Conservation (phyloP, 2,797 vertebrate species). For the Glyptemys insculpta region DNA sequence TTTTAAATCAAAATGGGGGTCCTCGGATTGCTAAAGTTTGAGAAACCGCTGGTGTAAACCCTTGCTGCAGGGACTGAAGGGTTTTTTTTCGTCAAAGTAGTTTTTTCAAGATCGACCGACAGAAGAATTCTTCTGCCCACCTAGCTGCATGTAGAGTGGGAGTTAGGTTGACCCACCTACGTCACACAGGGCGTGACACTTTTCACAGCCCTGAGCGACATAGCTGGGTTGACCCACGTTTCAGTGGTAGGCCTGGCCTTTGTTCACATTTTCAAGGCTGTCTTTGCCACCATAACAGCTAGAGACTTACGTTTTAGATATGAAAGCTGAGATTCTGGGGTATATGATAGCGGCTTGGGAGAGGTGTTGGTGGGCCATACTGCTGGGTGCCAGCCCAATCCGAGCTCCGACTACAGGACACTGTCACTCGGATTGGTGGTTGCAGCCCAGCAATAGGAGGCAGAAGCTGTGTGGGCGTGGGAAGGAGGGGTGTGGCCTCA, state of each 20-base stretch:
- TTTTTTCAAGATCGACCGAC: too few species aligned
- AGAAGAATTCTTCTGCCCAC: too few species aligned
- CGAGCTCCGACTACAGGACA: neutral
- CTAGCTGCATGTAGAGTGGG: too few species aligned
- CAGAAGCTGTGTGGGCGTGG: neutral
- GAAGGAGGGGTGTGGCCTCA: neutral
- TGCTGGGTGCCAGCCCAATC: neutral
- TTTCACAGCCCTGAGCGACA: too few species aligned
- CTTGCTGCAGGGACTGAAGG: too few species aligned
- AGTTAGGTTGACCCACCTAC: too few species aligned
- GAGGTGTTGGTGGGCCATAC: neutral
- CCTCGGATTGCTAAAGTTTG: too few species aligned
- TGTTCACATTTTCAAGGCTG: neutral
- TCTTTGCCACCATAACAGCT: neutral
- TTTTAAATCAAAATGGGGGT: too few species aligned
- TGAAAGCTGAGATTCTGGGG: neutral
- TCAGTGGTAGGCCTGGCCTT: neutral
- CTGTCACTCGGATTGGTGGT: neutral
- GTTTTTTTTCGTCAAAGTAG: rapidly evolving
- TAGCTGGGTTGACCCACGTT: too few species aligned
- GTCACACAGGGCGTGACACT: too few species aligned
- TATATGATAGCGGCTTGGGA: too few species aligned
- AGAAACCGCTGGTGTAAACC: too few species aligned
- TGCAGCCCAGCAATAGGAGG: neutral
- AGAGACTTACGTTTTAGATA: neutral